These are phyloP conservation scores for Varanus komodoensis DNA, from an alignment of 2,113 vertebrate genomes.

Conservation along the genomic window DNA sequence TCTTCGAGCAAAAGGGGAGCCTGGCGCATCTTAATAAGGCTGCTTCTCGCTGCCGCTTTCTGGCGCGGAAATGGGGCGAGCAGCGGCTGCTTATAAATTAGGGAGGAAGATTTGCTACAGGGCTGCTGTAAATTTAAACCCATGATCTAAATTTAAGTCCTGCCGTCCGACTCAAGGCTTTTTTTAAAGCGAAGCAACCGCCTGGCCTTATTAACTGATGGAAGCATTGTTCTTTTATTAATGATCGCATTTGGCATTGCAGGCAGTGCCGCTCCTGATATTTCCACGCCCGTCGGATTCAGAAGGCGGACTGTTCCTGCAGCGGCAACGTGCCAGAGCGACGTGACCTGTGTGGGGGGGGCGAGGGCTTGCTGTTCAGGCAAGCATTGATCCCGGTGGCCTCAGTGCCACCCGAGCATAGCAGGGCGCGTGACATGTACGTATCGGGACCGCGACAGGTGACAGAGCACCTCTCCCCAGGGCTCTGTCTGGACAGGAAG, in stretches of 20 bases:
- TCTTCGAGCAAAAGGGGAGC: accelerated
- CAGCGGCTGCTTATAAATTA: neutral
- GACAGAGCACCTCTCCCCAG: too few relatives aligned
- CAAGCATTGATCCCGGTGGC: too few relatives aligned
- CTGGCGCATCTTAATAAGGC: accelerated
- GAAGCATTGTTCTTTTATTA: neutral
- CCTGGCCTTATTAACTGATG: neutral
- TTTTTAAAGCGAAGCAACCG: neutral
- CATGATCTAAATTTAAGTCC: neutral
- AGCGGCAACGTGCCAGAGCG: neutral
- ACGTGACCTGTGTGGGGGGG: too few relatives aligned
- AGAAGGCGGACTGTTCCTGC: neutral
- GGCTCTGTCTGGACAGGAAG: too few relatives aligned
- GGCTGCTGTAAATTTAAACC: neutral
- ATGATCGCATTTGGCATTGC: neutral
- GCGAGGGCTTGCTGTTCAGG: neutral
- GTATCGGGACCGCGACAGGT: too few relatives aligned
- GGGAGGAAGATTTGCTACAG: neutral
- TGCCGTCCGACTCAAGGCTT: neutral
- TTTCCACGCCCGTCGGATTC: neutral
- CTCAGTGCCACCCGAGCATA: neutral
- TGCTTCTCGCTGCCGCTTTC: neutral
- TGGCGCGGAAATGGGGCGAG: neutral
- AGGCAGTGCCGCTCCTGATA: neutral
- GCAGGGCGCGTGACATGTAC: neutral